Conservation (phyloP, 2,888 invertebrate genomes). For the Scaptomyza tumidula region DNA sequence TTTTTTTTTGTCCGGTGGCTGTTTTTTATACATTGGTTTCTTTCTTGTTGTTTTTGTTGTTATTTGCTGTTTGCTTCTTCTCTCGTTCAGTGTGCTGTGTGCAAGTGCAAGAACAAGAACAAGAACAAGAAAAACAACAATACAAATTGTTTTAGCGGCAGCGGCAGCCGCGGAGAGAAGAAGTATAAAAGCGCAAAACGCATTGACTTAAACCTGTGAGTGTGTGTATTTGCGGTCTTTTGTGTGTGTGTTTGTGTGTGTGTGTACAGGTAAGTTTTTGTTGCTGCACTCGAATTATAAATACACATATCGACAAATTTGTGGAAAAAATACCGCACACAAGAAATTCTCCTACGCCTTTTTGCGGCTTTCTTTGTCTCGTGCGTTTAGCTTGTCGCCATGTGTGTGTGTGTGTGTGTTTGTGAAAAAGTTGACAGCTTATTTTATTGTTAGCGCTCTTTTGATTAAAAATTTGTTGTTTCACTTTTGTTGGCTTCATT, state of each 20-base stretch:
- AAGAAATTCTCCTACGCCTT: constrained; percentile 13
- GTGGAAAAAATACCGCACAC: constrained; percentile 4
- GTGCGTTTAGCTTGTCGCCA: background rate
- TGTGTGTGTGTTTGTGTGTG: constrained; percentile 11
- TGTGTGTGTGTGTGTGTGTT: constrained; percentile 12
- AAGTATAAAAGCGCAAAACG: constrained; percentile 19
- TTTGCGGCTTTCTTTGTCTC: constrained; percentile 33
- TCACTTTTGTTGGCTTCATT: constrained; percentile 40
- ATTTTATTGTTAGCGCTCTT: constrained; percentile 13
- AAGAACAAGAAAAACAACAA: background rate
- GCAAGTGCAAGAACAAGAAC: constrained; percentile 28
- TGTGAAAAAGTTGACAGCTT: constrained; percentile 21
- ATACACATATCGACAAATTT: constrained; percentile 12
- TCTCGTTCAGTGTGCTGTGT: constrained; percentile 15
- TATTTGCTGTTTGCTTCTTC: constrained; percentile 7
- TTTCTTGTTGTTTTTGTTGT: constrained; percentile 6
- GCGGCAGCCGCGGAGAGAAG: background rate
- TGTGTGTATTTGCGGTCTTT: too few species aligned
- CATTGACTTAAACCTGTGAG: constrained; percentile 27
- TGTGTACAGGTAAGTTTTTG: constrained; percentile 33
- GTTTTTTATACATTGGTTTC: constrained; percentile 1
- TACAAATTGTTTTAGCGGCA: background rate
- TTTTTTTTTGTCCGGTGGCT: constrained; percentile 8
- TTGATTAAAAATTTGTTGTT: constrained; percentile 26
- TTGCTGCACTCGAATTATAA: constrained; percentile 15